These are phyloP conservation scores for Crocidura indochinensis DNA, from an alignment of 2,797 vertebrate genomes.

Conservation along the genomic window DNA sequence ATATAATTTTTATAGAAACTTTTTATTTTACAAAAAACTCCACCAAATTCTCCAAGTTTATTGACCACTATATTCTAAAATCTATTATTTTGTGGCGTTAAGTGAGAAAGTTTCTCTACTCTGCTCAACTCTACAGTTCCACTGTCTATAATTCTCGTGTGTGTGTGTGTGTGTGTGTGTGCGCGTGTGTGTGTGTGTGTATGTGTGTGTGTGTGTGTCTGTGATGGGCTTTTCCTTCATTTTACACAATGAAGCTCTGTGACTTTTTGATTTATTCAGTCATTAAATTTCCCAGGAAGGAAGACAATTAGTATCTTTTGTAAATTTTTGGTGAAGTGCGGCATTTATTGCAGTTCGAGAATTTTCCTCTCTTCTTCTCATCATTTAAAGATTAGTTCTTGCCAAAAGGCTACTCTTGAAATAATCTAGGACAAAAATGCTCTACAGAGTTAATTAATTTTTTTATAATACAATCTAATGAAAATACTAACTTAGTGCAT, in stretches of 20 bases:
- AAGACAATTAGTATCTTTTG: neutral
- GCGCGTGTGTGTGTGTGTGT: no score
- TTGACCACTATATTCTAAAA: conserved; percentile 61
- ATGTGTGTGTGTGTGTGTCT: conserved; percentile 25
- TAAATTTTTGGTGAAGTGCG: neutral
- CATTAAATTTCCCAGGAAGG: neutral
- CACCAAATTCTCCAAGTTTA: conserved; percentile 49
- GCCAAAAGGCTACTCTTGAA: neutral
- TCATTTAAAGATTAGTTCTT: conserved; percentile 51
- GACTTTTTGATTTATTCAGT: neutral
- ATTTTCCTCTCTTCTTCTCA: neutral
- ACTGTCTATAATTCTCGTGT: neutral
- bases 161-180: no score
- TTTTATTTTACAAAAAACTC: no score
- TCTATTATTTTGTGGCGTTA: no score
- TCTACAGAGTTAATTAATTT: conserved; percentile 37
- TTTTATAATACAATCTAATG: conserved; percentile 25
- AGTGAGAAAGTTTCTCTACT: conserved; percentile 4
- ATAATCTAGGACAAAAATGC: neutral
- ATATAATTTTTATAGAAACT: no score
- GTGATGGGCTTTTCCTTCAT: neutral
- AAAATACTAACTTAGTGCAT: conserved; percentile 56
- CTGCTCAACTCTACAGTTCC: neutral
- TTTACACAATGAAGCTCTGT: neutral
- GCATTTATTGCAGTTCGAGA: neutral